Evolutionary conservation across 2,888 invertebrate genomes (phyloP), one percentile per base, ranked within the genome.

Genomic region (Archips xylosteana): DNA sequence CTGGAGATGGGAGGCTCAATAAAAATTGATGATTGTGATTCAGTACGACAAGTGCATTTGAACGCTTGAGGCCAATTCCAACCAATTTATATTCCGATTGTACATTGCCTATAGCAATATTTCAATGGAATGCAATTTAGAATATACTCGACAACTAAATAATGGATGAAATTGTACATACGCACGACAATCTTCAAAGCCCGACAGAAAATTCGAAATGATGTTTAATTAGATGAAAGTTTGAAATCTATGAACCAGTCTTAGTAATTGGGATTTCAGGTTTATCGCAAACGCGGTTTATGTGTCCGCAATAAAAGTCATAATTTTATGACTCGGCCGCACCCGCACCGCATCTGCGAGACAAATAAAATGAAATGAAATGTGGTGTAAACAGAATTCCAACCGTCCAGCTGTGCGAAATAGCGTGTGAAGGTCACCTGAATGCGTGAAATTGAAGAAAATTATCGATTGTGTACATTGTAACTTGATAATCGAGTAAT

Each of bases 1-100:
- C 67, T 71, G 54, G 23, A 45, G 45, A 54, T 8, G 62, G 23
- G 45, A 54, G 75, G 59, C 51, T 49, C 77, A 77, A 80, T 82
- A 79, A 80, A 82, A 85, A 87, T 85, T 85, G 83, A 84, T 85
- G 79, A 79, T 80, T 83, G 79, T 79, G 79, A 79, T 79, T 79
- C 76, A 76, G 79, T 78, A 80, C 76, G 78, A 80, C 78, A 79
- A 74, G 74, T 74, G 74, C 74, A 74, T 70, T 74, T 77, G 81
- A 82, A 79, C 79, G 84, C 76, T 73, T 77, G 78, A 75, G 79
- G 79, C 78, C 85, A 86, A 89, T 88, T 83, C 68, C 78, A 81
- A 75, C 82, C 86, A 88, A 83, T 88, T 87, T 84, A 84, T 82
- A 87, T 84, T 85, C 84, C 78, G 78, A 82, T 82, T 82, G 82